Conservation (phyloP, 37 sponge, comb jelly and placozoan genomes). For the Tethya wilhelma region DNA sequence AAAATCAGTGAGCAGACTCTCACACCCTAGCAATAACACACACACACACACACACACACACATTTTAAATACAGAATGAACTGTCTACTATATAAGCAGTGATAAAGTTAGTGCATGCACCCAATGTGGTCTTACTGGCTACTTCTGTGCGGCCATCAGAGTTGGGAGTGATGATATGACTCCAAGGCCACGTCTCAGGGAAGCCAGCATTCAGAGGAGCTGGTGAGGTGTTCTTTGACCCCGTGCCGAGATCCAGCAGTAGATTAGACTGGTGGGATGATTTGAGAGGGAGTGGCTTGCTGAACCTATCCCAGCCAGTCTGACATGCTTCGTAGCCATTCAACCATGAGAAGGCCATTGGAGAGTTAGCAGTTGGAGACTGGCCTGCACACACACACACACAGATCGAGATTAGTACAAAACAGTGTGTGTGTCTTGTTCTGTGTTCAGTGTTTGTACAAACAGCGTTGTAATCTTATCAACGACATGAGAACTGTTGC, state of each 20-base stretch:
- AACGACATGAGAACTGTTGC: too few species aligned
- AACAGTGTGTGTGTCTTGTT: neutral
- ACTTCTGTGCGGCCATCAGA: conserved; percentile 59
- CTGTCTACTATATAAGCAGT: too few species aligned
- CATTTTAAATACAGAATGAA: too few species aligned
- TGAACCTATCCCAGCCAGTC: conserved; percentile 70
- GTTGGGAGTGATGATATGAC: conserved; percentile 73
- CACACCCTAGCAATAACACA: conserved; percentile 55
- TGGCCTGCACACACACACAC: neutral
- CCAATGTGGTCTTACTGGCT: conserved; percentile 73
- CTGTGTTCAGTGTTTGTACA: too few species aligned
- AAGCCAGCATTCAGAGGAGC: neutral
- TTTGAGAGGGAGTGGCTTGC: conserved; percentile 31
- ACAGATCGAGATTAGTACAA: neutral
- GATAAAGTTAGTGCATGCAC: too few species aligned
- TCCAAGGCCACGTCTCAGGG: conserved; percentile 75
- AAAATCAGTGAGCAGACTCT: conserved; percentile 29
- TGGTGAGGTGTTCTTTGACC: neutral
- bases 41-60: too few species aligned
- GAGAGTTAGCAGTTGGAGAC: conserved; percentile 9
- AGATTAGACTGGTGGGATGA: neutral
- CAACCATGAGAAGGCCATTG: conserved; percentile 51
- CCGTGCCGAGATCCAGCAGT: neutral
- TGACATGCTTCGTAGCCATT: conserved; percentile 48
- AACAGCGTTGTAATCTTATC: too few species aligned